Conservation (phyloP, 2,888 invertebrate genomes). For the Rhabditophanes sp. region DNA sequence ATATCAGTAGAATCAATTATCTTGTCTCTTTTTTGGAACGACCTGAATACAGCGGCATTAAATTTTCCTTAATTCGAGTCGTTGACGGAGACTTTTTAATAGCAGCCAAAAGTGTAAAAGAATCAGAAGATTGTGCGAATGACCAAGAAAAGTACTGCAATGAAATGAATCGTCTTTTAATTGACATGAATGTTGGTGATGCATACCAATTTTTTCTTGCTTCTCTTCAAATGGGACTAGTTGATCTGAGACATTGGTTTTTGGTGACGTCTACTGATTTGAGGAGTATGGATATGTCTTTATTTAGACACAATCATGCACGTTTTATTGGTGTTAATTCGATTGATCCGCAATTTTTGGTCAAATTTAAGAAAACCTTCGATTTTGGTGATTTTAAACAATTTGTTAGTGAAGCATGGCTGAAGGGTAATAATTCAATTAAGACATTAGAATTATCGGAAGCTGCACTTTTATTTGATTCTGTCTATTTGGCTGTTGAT, state of each 20-base stretch:
- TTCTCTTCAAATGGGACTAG: constrained; percentile 41
- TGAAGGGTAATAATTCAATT: too few species aligned
- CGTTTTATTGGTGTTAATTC: constrained; percentile 38
- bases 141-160: constrained; percentile 30
- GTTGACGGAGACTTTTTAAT: constrained; percentile 28
- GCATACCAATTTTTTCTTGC: constrained; percentile 36
- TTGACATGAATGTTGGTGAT: constrained; percentile 37
- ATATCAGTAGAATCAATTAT: constrained; percentile 6
- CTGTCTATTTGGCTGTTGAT: constrained; percentile 16
- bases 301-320: constrained; percentile 43
- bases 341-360: constrained; percentile 23
- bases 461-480: constrained; percentile 19
- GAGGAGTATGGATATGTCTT: constrained; percentile 36
- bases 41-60: constrained; percentile 26
- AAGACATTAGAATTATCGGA: too few species aligned
- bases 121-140: constrained; percentile 33
- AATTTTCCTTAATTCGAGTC: constrained; percentile 34
- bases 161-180: constrained; percentile 34
- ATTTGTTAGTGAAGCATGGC: constrained; percentile 2
- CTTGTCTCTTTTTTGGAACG: constrained; percentile 33
- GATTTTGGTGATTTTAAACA: constrained; percentile 8
- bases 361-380: constrained; percentile 9
- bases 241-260: constrained; percentile 43
- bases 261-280: constrained; percentile 39
- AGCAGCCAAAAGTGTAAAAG: constrained; percentile 31